These are phyloP conservation scores for Carabus problematicus DNA, from an alignment of 2,888 invertebrate species.

Conservation along the genomic window DNA sequence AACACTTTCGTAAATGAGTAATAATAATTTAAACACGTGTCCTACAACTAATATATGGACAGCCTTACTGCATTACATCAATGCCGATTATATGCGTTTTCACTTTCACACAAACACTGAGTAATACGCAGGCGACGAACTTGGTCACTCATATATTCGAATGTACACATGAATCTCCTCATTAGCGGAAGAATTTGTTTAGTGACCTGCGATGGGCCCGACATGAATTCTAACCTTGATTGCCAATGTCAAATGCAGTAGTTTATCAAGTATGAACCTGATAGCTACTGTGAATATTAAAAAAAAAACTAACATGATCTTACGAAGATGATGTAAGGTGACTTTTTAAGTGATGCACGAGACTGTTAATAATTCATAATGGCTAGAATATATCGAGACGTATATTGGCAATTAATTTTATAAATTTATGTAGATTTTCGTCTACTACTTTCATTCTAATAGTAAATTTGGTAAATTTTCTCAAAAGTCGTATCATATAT, in stretches of 20 bases:
- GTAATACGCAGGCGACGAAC: conserved; percentile 9
- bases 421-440: too few species aligned
- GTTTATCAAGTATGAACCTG: neutral
- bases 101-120: conserved; percentile 12
- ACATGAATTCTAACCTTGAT: conserved; percentile 15
- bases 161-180: conserved; percentile 1
- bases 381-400: too few species aligned
- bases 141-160: neutral
- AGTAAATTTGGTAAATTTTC: too few species aligned
- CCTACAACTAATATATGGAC: conserved; percentile 11
- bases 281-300: too few species aligned
- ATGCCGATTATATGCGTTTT: conserved; percentile 14
- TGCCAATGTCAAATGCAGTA: neutral
- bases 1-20: conserved; percentile 15
- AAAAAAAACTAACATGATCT: too few species aligned
- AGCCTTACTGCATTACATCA: conserved; percentile 17
- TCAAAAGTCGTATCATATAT: too few species aligned
- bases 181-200: neutral
- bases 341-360: too few species aligned
- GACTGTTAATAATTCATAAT: too few species aligned
- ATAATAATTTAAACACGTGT: conserved; percentile 25
- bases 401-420: too few species aligned
- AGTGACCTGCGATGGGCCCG: neutral
- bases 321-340: too few species aligned
- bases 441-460: too few species aligned